These are phyloP conservation scores for Cantharis flavilabris DNA, from an alignment of 2,888 invertebrate species.

Conservation along the genomic window DNA sequence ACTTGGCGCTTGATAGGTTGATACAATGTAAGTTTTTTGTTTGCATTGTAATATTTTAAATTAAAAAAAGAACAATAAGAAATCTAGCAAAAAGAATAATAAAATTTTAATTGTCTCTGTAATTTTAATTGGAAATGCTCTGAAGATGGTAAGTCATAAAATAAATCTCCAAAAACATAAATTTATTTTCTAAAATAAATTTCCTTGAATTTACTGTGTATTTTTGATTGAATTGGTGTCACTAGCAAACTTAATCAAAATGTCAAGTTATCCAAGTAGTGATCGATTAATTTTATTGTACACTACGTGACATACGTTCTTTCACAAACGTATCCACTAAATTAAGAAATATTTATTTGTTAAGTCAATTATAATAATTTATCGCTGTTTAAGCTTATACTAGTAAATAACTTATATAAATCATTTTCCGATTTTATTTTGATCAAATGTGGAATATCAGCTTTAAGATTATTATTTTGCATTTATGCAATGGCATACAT, in stretches of 20 bases:
- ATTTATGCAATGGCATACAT: background rate
- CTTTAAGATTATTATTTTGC: background rate
- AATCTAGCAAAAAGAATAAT: no score
- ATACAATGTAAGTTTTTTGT: background rate
- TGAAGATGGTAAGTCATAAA: background rate
- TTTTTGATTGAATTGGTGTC: background rate
- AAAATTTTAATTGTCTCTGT: background rate
- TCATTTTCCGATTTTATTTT: background rate
- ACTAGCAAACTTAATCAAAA: background rate
- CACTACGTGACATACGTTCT: background rate
- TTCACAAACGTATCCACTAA: background rate
- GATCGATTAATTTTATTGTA: slow-evolving; percentile 1
- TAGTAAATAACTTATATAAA: background rate
- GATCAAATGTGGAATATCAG: background rate
- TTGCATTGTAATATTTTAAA: background rate
- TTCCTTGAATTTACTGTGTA: background rate
- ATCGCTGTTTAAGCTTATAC: background rate
- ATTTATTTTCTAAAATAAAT: background rate
- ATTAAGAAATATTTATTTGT: background rate
- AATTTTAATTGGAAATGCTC: background rate
- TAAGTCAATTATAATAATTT: background rate
- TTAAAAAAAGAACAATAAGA: background rate
- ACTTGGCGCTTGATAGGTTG: background rate
- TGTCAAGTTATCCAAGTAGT: background rate
- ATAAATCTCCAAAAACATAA: background rate